Evolutionary conservation across 1,140 invertebrate species (phyloP), one percentile per base, ranked within the genome.

Genomic region (Eriosoma lanigerum): DNA sequence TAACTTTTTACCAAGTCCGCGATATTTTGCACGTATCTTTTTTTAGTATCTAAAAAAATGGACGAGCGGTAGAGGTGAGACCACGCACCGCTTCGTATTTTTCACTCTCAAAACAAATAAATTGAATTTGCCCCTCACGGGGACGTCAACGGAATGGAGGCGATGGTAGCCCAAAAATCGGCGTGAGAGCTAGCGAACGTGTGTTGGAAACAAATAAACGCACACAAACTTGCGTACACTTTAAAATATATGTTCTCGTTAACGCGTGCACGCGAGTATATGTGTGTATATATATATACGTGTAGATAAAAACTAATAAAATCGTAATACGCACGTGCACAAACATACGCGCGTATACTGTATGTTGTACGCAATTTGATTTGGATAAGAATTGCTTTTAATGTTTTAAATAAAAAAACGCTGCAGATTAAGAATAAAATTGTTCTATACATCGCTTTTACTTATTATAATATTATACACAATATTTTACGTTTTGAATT

Each of bases 131-230:
- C 29, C 72, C 72, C 50, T 10, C 64, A 21, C 5, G 8, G 21
- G 54, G 9, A 1, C 52, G 38, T 15, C 29, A 17, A 32, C 15
- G 26, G 32, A 44, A 44, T 15, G 29, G 29, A n/a, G 21, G 68
- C 46, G 19, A 26, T 1, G 52, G 26, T 29, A n/a, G 64, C 48
- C 52, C 32, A 56, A 50, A 15, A 32, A 32, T 56, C 72, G 52
- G 32, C 19, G 70, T 38, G 70, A 50, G 70, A 50, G 48, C 50
- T 24, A 12, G 8, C 52, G 54, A 44, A 76, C 72, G 72, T 76
- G 72, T 76, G 72, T 76, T 76, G 72, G 72, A 76, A 76, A 76
- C 72, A 76, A 75, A 75, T 75, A 75, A 44, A 56, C 32, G 19
- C 29, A 17, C 29, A 44, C 52, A 12, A 3, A 75, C 50, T 1